Percentiles rank a stretch among this genome's conserved stretches.
Evolutionary conservation across 2,888 invertebrate species (phyloP).

Genomic region (Chrysomela aeneicollis): DNA sequence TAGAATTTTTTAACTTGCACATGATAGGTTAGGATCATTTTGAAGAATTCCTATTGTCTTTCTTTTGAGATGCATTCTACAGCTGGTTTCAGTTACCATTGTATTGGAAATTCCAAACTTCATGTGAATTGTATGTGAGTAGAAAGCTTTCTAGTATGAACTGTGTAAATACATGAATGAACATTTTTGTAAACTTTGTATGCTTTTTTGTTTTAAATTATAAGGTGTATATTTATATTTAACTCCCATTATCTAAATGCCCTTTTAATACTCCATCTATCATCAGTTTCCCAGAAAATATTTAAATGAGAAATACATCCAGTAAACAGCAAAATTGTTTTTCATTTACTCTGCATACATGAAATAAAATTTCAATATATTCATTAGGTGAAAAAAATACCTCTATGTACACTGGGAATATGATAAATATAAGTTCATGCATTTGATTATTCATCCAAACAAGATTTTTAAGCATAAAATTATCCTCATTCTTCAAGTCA

Average conservation of each 20-base stretch:
- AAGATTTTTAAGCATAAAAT: too few relatives aligned
- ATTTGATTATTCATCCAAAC: too few relatives aligned
- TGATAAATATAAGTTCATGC: too few relatives aligned
- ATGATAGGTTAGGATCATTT: not conserved
- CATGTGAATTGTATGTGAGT: conserved; percentile 23
- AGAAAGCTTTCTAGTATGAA: conserved; percentile 34
- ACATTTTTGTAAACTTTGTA: conserved; percentile 42
- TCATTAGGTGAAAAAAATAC: too few relatives aligned
- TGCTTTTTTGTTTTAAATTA: conserved; percentile 37
- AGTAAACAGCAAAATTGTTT: conserved; percentile 11
- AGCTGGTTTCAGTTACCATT: not conserved
- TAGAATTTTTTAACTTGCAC: conserved; percentile 14
- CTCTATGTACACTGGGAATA: too few relatives aligned
- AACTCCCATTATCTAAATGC: conserved; percentile 45
- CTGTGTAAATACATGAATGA: conserved; percentile 39
- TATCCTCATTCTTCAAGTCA: too few relatives aligned
- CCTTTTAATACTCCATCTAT: conserved; percentile 43
- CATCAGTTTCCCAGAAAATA: conserved; percentile 36
- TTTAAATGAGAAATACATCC: conserved; percentile 42
- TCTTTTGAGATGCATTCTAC: not conserved
- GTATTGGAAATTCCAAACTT: conserved; percentile 26
- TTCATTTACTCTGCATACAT: not conserved
- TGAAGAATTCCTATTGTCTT: not conserved
- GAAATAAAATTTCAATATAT: not conserved
- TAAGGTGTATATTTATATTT: conserved; percentile 43